These are phyloP conservation scores for Mirza zaza DNA, from an alignment of 2,113 vertebrate species.

Conservation along the genomic window DNA sequence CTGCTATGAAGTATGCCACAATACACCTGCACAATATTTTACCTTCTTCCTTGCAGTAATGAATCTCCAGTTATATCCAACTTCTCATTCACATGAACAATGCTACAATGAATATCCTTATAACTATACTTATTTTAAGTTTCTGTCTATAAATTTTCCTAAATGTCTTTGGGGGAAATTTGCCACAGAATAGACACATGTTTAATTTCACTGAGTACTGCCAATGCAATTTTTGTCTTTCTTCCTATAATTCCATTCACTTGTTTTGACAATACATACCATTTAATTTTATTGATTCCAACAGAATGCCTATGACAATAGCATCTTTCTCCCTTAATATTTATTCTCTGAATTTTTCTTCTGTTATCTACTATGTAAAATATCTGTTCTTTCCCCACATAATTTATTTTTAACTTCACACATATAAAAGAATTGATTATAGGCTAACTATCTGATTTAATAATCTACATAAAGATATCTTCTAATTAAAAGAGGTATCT, in stretches of 20 bases:
- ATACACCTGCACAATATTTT: background rate
- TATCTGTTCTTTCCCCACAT: background rate
- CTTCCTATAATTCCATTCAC: background rate
- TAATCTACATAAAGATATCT: background rate
- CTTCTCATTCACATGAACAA: background rate
- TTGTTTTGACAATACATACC: background rate
- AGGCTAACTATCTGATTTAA: background rate
- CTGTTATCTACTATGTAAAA: background rate
- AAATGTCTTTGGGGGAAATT: background rate
- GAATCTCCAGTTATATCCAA: background rate
- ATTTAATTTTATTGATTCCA: background rate
- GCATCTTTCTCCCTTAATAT: background rate
- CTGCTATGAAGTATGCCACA: background rate
- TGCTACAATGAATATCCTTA: background rate
- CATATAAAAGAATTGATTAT: background rate
- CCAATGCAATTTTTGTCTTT: background rate
- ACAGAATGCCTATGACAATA: background rate
- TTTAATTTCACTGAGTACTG: background rate
- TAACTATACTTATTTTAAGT: background rate
- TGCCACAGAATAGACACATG: background rate
- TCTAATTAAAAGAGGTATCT: background rate
- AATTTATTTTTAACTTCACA: background rate
- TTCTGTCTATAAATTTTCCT: background rate
- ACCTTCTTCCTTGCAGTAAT: background rate
- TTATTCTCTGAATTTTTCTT: background rate